Percentiles rank a stretch among this genome's conserved stretches.
These are phyloP conservation scores for Amblyopsis hoosieri DNA, from an alignment of 2,797 vertebrate species.

Conservation along the genomic window DNA sequence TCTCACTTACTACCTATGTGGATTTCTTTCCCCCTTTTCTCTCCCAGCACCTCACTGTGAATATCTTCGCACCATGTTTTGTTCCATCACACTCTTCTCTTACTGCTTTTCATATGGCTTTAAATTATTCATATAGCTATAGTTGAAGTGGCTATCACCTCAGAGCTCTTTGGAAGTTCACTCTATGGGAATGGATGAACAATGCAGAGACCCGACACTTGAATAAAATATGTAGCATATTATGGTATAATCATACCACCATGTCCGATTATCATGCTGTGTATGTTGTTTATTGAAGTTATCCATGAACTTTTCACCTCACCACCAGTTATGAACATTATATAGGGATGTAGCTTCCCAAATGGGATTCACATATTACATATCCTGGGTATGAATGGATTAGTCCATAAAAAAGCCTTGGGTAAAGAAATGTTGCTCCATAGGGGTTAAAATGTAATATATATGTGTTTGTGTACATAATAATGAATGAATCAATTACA, in stretches of 20 bases:
- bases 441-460: too few relatives aligned
- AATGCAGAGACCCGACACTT: neutral
- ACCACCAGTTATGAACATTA: too few relatives aligned
- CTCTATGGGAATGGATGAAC: slow-evolving; percentile 8
- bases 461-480: too few relatives aligned
- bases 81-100: slow-evolving; percentile 45
- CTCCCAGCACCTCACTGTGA: slow-evolving; percentile 27
- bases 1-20: slow-evolving; percentile 1
- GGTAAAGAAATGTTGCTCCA: too few relatives aligned
- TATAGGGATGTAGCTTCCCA: too few relatives aligned
- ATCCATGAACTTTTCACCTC: neutral
- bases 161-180: slow-evolving; percentile 21
- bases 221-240: neutral
- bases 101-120: slow-evolving; percentile 40
- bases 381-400: too few relatives aligned
- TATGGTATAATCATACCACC: slow-evolving; percentile 10
- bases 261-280: neutral
- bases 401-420: too few relatives aligned
- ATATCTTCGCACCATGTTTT: slow-evolving; percentile 47
- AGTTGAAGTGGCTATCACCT: slow-evolving; percentile 41
- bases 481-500: too few relatives aligned
- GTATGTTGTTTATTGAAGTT: neutral
- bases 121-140: slow-evolving; percentile 55
- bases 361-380: too few relatives aligned
- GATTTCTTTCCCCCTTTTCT: slow-evolving; percentile 19